These are phyloP conservation scores for Tyto alba DNA, from an alignment of 2,113 vertebrate genomes.

Conservation along the genomic window DNA sequence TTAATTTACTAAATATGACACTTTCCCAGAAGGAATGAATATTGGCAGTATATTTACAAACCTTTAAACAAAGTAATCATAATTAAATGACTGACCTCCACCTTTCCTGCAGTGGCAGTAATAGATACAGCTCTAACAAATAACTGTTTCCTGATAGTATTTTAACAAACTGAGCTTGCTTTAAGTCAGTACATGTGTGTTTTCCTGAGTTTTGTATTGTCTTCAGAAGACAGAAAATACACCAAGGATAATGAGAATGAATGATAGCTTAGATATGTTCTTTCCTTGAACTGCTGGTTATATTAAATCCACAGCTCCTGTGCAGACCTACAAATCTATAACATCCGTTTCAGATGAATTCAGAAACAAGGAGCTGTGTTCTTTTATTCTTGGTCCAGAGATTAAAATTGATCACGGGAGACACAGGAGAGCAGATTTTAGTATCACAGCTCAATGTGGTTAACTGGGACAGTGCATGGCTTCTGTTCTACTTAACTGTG, in stretches of 20 bases:
- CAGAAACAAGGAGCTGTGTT: constrained; percentile 55
- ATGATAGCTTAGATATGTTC: constrained; percentile 44
- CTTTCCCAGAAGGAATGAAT: neutral
- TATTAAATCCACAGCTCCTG: constrained; percentile 63
- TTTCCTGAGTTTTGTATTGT: constrained; percentile 35
- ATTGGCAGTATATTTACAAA: neutral
- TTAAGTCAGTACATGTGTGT: neutral
- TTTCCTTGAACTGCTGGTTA: constrained; percentile 57
- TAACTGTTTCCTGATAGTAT: neutral
- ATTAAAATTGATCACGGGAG: constrained; percentile 79
- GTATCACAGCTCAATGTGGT: constrained; percentile 67
- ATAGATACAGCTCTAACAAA: neutral
- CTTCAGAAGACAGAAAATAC: neutral
- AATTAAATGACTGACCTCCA: neutral
- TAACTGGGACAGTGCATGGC: constrained; percentile 64
- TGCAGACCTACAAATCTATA: constrained; percentile 67
- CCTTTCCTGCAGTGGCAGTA: neutral
- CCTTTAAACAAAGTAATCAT: constrained; percentile 9
- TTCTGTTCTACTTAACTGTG: constrained; percentile 65
- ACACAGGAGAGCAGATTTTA: constrained; percentile 63
- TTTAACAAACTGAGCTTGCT: neutral
- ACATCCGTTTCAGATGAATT: constrained; percentile 67
- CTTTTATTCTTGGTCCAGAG: constrained; percentile 70
- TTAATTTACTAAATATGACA: neutral
- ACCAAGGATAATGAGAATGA: constrained; percentile 38